Evolutionary conservation across 2,113 vertebrate species (phyloP), one percentile per base, ranked within the genome.

Genomic region (Thymallus thymallus): DNA sequence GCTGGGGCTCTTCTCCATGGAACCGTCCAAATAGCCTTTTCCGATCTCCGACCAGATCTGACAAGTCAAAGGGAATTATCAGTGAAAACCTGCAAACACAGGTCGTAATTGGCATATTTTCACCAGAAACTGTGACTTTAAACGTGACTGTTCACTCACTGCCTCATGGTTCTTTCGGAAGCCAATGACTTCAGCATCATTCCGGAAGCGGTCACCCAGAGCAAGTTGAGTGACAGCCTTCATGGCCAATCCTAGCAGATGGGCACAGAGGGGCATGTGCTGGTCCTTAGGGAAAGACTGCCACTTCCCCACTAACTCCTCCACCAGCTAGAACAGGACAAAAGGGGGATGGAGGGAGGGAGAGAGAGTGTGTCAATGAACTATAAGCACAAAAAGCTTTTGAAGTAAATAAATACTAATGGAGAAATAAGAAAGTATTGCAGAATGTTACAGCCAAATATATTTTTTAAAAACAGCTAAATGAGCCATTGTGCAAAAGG

Each of bases 1-100:
- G 86, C 91, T 95, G 71, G 89, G 76, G 86, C 92, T 98, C 89
- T 96, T 98, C 88, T 98, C 96, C 85, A 97, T 88, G 45, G 97
- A 97, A 0, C 96, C 98, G 76, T 98, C 98, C 88, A 98, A 84
- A 86, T 95, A 98, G 73, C 96, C 98, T 80, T 95, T 98, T 23
- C 97, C 96, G 61, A 98, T 97, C 87, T 98, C 98, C 1, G 95
- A 94, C 97, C 98, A 99, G 85, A 99, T 95, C 97, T 99, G 86
- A 62, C 12, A 69, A 60, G 72, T n/a, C 45, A 72, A 23, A 24
- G 46, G 9, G 32, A 32, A 18, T 9, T 20, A 46, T n/a, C 5
- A 7, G 13, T 58, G 71, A 69, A 76, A 26, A 3, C 23, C 18
- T 14, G 58, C 2, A 68, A 61, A 6, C 5, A 12, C 9, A 24